Conservation (phyloP, 1,140 invertebrate species). For the Platyura marginata region DNA sequence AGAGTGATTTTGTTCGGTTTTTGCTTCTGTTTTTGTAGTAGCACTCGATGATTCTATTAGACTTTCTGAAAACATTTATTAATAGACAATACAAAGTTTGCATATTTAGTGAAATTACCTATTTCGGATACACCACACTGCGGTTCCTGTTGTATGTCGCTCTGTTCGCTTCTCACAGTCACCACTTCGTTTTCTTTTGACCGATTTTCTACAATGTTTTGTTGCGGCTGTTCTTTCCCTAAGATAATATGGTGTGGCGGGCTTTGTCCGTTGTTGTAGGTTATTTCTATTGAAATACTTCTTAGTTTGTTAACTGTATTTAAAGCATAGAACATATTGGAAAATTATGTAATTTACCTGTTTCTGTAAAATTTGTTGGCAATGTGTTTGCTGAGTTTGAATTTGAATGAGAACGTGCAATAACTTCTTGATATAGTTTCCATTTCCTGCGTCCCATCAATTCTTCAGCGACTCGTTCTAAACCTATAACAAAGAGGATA, state of each 20-base stretch:
- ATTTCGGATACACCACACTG: too few species aligned
- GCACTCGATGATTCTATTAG: too few species aligned
- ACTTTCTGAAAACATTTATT: too few species aligned
- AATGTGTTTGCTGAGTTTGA: neutral
- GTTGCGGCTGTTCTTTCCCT: too few species aligned
- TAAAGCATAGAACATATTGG: too few species aligned
- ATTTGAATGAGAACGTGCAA: slow-evolving; percentile 22
- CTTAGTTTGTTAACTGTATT: neutral
- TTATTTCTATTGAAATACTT: neutral
- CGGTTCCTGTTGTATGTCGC: neutral
- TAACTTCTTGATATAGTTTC: slow-evolving; percentile 73
- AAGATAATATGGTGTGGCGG: too few species aligned
- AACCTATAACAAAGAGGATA: slow-evolving; percentile 36
- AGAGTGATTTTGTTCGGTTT: too few species aligned
- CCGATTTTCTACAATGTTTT: neutral
- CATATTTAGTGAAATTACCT: too few species aligned
- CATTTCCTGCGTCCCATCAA: slow-evolving; percentile 88
- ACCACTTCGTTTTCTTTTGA: neutral
- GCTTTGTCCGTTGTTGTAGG: neutral
- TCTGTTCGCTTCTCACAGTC: neutral
- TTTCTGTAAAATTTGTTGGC: neutral
- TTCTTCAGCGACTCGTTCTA: slow-evolving; percentile 90
- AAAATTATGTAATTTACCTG: neutral
- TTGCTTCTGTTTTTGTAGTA: too few species aligned
- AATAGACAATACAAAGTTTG: too few species aligned